Evolutionary conservation across 2,797 vertebrate species (phyloP), one percentile per base, ranked within the genome.

Genomic region (Protonibea diacanthus): DNA sequence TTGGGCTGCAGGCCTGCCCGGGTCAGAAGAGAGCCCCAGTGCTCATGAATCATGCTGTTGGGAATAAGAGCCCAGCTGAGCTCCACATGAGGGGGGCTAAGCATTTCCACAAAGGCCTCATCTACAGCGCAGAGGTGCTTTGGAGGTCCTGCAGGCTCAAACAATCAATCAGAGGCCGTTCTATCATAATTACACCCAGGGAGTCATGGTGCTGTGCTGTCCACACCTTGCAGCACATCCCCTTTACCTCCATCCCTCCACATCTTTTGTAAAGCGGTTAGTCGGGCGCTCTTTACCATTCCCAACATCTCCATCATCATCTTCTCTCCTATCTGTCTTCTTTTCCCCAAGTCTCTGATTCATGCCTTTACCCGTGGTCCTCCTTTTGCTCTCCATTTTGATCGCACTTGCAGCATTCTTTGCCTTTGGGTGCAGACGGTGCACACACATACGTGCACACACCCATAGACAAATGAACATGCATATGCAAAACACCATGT

Each of bases 31-130:
- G 76, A 83, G 85, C 85, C 79, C 83, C 66, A 65, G 64, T 7
- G 79, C 91, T 92, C 93, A 93, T 94, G 93, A 95, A 95, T 95
- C 92, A 95, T 84, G 72, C 84, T 90, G 90, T 80, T 74, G 86
- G 90, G 89, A 88, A 86, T 72, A 81, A 60, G 80, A 90, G 86
- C 58, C 81, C 83, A 88, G 77, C 85, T 76, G 84, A 91, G 86
- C 76, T 80, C 85, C 78, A 61, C 61, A 55, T 70, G 83, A 79
- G 78, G 76, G 76, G 60, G 79, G 63, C 27, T 79, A 56, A 74
- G 80, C 69, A 62, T 62, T 47, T 70, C 86, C 81, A 84, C 82
- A 77, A 84, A 88, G 76, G 64, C 83, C 75, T 80, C 79, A 65
- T 88, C 76, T 79, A 82, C 70, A 58, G 72, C 84, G 64, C 81